A percentile compares a stretch with the other conserved stretches of the same genome.
phyloP scores from a whole-genome alignment of 2,113 vertebrate genomes.

The Heterotilapia buettikoferi region DNA sequence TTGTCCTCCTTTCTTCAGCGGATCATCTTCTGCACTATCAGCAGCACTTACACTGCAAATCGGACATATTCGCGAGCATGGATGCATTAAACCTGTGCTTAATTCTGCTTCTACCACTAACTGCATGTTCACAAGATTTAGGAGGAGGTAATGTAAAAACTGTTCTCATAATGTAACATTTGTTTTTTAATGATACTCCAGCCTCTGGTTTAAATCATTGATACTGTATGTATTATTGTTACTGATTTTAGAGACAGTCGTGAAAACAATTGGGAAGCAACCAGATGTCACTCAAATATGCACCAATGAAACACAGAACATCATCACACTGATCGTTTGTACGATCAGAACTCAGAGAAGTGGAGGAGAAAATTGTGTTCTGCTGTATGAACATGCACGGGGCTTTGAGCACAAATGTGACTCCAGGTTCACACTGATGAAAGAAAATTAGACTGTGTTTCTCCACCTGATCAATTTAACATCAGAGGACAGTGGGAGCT shows the following conservation, averaged over 20 bases:
- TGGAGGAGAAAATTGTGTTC: not conserved
- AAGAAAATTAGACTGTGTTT: not conserved
- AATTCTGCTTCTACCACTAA: not conserved
- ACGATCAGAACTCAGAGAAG: not conserved
- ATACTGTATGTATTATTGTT: not conserved
- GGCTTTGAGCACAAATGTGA: not conserved
- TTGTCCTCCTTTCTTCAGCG: accelerated
- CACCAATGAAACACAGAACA: accelerated
- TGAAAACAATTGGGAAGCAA: not conserved
- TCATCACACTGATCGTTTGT: not conserved
- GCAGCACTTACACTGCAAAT: not conserved
- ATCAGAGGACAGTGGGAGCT: not conserved
- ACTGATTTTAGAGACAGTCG: not conserved
- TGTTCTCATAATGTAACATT: not conserved
- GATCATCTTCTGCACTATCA: not conserved
- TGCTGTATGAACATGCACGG: accelerated
- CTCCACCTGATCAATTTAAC: slow-evolving; percentile 1
- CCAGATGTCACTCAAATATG: slow-evolving; percentile 1
- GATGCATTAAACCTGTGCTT: not conserved
- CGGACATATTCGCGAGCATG: not conserved
- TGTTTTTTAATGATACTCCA: accelerated
- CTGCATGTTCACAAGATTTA: not conserved
- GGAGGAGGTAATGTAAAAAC: not conserved
- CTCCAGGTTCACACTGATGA: not conserved
- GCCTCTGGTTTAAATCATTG: accelerated